These are phyloP conservation scores for Coleophora deauratella DNA, from an alignment of 2,888 invertebrate species.

Conservation along the genomic window DNA sequence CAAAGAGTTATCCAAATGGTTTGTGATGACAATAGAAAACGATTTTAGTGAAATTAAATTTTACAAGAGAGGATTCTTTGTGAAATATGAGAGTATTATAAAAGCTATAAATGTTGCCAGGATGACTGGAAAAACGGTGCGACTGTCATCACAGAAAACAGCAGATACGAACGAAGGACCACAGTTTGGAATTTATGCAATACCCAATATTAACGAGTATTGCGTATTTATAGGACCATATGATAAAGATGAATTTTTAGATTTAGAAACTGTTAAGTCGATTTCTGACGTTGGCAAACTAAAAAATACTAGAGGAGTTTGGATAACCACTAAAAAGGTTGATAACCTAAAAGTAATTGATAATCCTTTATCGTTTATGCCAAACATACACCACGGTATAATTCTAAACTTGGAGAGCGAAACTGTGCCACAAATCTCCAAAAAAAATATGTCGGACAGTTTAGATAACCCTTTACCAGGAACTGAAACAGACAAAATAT, in stretches of 20 bases:
- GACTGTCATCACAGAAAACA: conserved; percentile 50
- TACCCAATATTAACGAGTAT: conserved; percentile 41
- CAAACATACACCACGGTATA: conserved; percentile 14
- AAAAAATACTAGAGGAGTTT: conserved; percentile 47
- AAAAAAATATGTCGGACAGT: background rate
- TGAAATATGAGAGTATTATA: conserved; percentile 66
- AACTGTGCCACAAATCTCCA: too few relatives aligned
- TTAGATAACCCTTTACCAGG: background rate
- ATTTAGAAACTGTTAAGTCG: conserved; percentile 52
- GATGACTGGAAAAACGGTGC: conserved; percentile 59
- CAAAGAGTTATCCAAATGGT: conserved; percentile 61
- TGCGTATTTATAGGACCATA: conserved; percentile 63
- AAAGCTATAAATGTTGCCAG: conserved; percentile 63
- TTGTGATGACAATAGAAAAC: conserved; percentile 68
- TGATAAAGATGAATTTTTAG: conserved; percentile 47
- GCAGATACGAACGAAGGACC: conserved; percentile 27
- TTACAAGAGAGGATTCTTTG: conserved; percentile 62
- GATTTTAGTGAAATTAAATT: conserved; percentile 71
- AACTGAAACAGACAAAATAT: background rate
- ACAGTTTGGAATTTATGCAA: conserved; percentile 61
- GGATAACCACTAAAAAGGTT: conserved; percentile 53
- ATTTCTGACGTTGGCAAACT: conserved; percentile 18
- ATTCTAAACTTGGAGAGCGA: too few relatives aligned
- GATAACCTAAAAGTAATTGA: conserved; percentile 54
- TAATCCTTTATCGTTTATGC: conserved; percentile 51